Conservation (phyloP, 2,113 vertebrate genomes). For the Anhinga rufa region DNA sequence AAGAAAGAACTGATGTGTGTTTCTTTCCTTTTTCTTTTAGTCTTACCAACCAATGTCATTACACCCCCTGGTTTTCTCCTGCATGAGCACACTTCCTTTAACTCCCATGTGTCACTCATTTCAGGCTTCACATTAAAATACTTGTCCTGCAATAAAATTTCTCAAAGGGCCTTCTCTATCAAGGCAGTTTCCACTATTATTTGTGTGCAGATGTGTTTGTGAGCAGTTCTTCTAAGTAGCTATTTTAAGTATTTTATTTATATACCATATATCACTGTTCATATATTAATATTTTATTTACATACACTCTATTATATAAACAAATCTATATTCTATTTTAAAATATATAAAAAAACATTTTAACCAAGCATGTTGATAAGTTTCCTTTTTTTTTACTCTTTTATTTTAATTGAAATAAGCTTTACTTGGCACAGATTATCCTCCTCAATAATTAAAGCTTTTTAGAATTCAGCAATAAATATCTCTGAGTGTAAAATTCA, state of each 20-base stretch:
- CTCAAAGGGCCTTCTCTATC: background rate
- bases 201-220: background rate
- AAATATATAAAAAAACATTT: background rate
- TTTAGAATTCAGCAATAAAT: background rate
- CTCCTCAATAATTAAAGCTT: background rate
- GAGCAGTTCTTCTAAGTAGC: background rate
- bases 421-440: background rate
- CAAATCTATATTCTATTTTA: background rate
- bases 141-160: background rate
- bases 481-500: background rate
- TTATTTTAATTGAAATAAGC: background rate
- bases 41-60: background rate
- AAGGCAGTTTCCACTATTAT: background rate
- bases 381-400: background rate
- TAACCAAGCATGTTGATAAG: background rate
- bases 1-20: background rate
- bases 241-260: background rate
- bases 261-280: background rate
- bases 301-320: background rate
- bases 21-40: background rate
- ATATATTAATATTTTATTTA: background rate
- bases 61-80: background rate
- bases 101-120: background rate
- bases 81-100: background rate
- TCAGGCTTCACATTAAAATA: conserved; percentile 8